phyloP scores from a whole-genome alignment of 64 coral and sea anemone genomes.

The Montipora cactus region DNA sequence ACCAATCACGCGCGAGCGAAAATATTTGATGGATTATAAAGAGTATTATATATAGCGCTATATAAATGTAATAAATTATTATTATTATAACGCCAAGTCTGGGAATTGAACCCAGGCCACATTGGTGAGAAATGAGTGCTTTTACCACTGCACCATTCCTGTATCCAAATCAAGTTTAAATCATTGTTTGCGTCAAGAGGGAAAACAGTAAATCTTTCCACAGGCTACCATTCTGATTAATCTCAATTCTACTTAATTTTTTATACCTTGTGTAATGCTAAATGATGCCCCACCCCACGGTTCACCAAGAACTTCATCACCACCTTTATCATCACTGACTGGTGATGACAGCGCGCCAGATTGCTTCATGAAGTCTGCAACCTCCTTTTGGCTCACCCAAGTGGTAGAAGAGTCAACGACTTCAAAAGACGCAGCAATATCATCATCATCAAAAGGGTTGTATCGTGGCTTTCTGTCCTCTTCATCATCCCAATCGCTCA shows the following conservation, averaged over 20 bases:
- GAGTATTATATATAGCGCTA: no score
- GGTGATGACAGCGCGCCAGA: conserved; percentile 9
- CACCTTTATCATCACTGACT: conserved; percentile 9
- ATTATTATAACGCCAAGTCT: no score
- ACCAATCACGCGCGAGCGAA: no score
- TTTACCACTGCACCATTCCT: no score
- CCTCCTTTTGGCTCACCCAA: conserved; percentile 49
- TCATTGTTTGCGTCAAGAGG: no score
- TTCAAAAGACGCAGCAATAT: conserved; percentile 12
- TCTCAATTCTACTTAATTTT: background rate
- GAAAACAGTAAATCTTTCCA: no score
- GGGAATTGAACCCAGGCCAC: no score
- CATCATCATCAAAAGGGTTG: conserved; percentile 50
- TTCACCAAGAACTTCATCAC: conserved; percentile 33
- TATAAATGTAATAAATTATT: no score
- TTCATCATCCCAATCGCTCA: conserved; percentile 4
- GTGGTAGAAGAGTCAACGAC: background rate
- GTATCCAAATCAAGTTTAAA: no score
- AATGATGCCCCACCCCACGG: conserved; percentile 60
- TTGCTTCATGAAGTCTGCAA: conserved; percentile 52
- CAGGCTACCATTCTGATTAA: background rate
- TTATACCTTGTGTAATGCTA: conserved; percentile 28
- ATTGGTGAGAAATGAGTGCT: no score
- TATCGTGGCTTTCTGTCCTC: background rate
- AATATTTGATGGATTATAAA: no score